Evolutionary conservation across 2,797 vertebrate species (phyloP).

Genomic region (Propithecus perrieri): DNA sequence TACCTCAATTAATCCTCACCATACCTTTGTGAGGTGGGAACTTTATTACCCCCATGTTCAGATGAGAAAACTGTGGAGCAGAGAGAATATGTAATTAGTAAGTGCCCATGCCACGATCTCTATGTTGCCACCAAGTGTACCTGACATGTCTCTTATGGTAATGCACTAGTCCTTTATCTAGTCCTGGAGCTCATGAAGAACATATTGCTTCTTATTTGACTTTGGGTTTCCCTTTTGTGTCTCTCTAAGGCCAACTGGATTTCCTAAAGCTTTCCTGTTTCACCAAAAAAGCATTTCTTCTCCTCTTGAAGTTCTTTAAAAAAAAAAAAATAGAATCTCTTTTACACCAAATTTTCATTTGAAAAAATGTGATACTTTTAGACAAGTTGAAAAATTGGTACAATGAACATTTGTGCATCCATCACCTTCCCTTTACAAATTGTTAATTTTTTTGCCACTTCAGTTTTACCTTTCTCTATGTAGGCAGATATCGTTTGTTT

Average conservation of each 20-base stretch:
- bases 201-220: neutral
- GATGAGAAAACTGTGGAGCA: neutral
- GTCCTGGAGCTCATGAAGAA: neutral
- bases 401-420: neutral
- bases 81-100: neutral
- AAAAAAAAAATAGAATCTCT: neutral
- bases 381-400: neutral
- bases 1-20: neutral
- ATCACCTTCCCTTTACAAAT: neutral
- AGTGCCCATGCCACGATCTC: neutral
- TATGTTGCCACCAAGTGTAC: neutral
- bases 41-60: neutral
- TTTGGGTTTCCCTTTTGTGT: neutral
- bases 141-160: neutral
- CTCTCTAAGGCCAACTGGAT: neutral
- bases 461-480: neutral
- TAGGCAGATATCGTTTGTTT: neutral
- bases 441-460: neutral
- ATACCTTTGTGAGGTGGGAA: neutral
- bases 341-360: neutral
- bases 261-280: neutral
- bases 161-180: neutral
- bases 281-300: neutral
- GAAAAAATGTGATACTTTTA: neutral
- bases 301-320: neutral